Base-by-base conservation (phyloP, 2,113 vertebrate genomes). In the Toxotes chatareus region DNA sequence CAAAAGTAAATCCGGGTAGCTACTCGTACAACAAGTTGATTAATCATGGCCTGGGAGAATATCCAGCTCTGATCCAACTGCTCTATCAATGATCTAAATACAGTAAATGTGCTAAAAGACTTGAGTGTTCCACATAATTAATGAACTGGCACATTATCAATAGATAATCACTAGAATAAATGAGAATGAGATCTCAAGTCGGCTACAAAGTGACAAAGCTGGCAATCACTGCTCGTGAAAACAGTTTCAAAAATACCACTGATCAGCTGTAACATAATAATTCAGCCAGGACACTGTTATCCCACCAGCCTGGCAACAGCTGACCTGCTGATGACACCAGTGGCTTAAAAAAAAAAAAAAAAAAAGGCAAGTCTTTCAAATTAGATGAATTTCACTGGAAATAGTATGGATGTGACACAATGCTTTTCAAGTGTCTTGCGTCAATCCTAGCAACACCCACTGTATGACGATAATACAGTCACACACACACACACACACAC, bases 1-100 rank as follows among this genome's bases (percentile, higher is more conserved):
- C 12, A 51, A n/a, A 77, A 85, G 40, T 51, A 85, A 73, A 85
- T 80, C 23, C 49, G 34, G 64, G 32, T 47, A n/a, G 47, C 47
- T 62, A 32, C 32, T 86, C 77, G 27, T 70, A 73, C 64, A 80
- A 70, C 40, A 67, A 36, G 23, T 69, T 76, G 62, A 82, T 84
- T 81, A 82, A 76, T 86, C 69, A 61, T 46, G 23, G 68, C 86
- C 62, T 69, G 46, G 51, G 59, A 74, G 69, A 85, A 80, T 69
- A 72, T 74, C 21, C 51, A 62, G 49, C 55, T 80, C 55, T 63
- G 47, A 75, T 82, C 66, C 63, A 82, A 88, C 66, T 73, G 77
- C 71, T 87, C 80, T 59, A 85, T 86, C 82, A 84, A 82, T 79
- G 72, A 62, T 85, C 68, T 79, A 70, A 86, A 84, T 79, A 82